Percentiles rank a stretch among this genome's conserved stretches.
These are phyloP conservation scores for Caenorhabditis sp. DNA, from an alignment of 2,888 invertebrate species.

Conservation along the genomic window DNA sequence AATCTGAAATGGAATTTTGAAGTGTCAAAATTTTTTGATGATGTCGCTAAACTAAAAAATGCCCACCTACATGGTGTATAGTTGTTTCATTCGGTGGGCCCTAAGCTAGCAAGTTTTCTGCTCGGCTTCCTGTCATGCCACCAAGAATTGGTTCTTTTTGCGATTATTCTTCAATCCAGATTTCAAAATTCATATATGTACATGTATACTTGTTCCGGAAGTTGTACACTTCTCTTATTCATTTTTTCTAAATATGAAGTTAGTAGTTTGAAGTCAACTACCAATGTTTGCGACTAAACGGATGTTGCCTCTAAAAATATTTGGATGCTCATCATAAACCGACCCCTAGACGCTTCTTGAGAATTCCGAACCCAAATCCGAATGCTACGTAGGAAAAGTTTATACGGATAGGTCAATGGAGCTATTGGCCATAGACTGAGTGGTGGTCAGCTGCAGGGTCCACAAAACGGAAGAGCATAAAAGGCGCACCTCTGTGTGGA, in stretches of 20 bases:
- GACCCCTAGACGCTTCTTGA: too few species aligned
- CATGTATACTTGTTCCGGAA: slow-evolving; percentile 57
- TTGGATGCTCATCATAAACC: too few species aligned
- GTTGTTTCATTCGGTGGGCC: slow-evolving; percentile 15
- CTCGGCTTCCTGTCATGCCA: slow-evolving; percentile 59
- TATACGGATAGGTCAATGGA: slow-evolving; percentile 42
- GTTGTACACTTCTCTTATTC: slow-evolving; percentile 43
- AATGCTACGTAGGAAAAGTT: slow-evolving; percentile 44
- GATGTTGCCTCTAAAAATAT: too few species aligned
- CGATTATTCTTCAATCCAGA: slow-evolving; percentile 29
- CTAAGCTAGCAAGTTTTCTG: slow-evolving; percentile 30
- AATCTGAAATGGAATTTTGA: background rate
- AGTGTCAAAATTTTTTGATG: background rate
- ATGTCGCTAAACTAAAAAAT: background rate
- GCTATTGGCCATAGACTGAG: slow-evolving; percentile 55
- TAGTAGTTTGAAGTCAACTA: background rate
- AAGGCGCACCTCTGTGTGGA: slow-evolving; percentile 60
- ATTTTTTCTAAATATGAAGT: slow-evolving; percentile 25
- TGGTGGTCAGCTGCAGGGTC: slow-evolving; percentile 54
- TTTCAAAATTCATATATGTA: slow-evolving; percentile 46
- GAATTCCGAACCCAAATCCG: background rate
- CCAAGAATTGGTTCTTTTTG: slow-evolving; percentile 35
- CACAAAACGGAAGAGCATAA: slow-evolving; percentile 63
- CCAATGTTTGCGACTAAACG: too few species aligned
- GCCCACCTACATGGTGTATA: slow-evolving; percentile 8